Percentiles rank a stretch among this genome's conserved stretches.
Evolutionary conservation across 2,888 invertebrate genomes (phyloP).

Genomic region (Morpho helenor): DNA sequence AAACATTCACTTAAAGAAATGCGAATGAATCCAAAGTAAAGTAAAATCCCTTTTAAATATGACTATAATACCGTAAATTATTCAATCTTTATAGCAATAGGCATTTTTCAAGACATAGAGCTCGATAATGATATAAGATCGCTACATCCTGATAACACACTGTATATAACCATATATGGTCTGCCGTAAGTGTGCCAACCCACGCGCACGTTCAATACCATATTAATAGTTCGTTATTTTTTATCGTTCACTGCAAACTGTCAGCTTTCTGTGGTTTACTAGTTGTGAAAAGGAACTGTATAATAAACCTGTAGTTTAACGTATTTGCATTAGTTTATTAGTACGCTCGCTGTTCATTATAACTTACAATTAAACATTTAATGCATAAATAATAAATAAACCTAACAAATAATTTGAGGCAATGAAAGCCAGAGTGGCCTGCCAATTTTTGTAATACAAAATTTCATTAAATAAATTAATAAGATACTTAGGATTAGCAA

Average conservation of each 20-base stretch:
- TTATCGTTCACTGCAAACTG: conserved; percentile 18
- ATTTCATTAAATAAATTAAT: no score
- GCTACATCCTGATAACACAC: conserved; percentile 17
- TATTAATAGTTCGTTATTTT: conserved; percentile 27
- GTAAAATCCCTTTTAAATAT: no score
- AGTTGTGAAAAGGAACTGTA: conserved; percentile 18
- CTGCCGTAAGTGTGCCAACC: conserved; percentile 31
- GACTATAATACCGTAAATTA: not conserved
- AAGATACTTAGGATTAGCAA: no score
- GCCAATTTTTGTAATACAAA: no score
- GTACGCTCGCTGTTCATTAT: not conserved
- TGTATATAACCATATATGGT: conserved; percentile 34
- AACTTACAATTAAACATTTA: not conserved
- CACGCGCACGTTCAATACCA: conserved; percentile 28
- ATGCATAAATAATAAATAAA: not conserved
- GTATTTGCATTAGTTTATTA: conserved; percentile 3
- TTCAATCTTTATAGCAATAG: not conserved
- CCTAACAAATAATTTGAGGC: no score
- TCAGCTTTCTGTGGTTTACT: conserved; percentile 23
- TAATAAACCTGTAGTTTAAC: conserved; percentile 7
- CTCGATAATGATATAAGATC: conserved; percentile 11
- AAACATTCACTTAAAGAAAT: no score
- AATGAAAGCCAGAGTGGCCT: no score
- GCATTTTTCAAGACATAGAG: conserved; percentile 6
- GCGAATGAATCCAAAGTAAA: no score